These are phyloP conservation scores for Caerostris extrusa DNA, from an alignment of 1,140 invertebrate species.

Conservation along the genomic window DNA sequence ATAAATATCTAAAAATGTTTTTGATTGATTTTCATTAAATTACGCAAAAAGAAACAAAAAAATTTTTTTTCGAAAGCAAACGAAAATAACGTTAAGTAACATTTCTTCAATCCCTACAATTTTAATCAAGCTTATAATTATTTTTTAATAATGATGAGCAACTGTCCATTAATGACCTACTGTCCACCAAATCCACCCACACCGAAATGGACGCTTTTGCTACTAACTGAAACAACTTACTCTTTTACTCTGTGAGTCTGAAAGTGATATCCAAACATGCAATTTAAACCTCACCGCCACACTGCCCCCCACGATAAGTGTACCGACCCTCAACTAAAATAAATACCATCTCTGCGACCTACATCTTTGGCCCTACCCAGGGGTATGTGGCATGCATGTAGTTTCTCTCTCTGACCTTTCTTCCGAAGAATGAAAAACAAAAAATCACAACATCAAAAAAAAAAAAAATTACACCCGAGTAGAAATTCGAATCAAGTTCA, in stretches of 20 bases:
- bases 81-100: no score
- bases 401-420: background rate
- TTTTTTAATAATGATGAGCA: no score
- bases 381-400: background rate
- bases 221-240: background rate
- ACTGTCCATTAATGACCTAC: no score
- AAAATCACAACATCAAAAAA: background rate
- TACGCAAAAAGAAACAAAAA: no score
- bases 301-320: background rate
- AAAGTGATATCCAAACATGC: background rate
- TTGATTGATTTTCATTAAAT: no score
- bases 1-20: no score
- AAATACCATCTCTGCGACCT: background rate
- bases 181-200: background rate
- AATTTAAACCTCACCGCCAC: background rate
- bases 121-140: no score
- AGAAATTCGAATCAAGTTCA: slow-evolving; percentile 52
- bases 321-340: background rate
- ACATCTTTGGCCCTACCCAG: background rate
- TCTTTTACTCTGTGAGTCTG: background rate
- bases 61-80: no score
- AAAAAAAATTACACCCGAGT: background rate
- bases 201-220: no score
- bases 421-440: background rate
- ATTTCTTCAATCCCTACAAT: no score